Base-by-base conservation (phyloP, 2,888 invertebrate genomes). In the Nasonovia ribisnigri region DNA sequence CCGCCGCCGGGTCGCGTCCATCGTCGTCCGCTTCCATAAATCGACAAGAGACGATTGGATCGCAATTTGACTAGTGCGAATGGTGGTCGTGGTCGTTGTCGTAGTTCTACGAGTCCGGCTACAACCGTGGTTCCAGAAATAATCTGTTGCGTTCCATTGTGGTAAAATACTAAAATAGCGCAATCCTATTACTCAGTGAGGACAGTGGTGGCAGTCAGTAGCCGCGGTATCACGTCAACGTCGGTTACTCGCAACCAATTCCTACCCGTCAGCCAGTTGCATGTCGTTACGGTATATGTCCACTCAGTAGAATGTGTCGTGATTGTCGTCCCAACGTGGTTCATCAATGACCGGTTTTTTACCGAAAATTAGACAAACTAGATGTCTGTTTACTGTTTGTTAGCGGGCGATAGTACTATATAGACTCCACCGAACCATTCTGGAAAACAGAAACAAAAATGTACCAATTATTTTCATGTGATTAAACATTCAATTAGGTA, bases 121-220 rank as follows among this genome's bases (percentile, higher is more conserved):
- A 89, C 77, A 46, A 92, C 84, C 89, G 92, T 57, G 88, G 57
- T 36, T 57, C 43, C 48, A 16, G 86, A 20, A 77, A 77, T 43
- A 51, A 67, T 93, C 93, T 93, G 86, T 93, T 93, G 13, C 93
- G 93, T 93, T 93, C 93, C 93, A 93, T 93, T n/a, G 88, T 46
- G 77, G 42, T 77, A 6, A 42, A 67, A 42, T 87, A 46, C 36
- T 77, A 77, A 36, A 77, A 77, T 42, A 20, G 77, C 6, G 20
- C 43, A 46, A n/a, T 54, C 60, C 46, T 6, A 36, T 36, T 77
- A 57, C 86, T 26, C 42, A 51, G 10, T 91, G 43, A 8, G 3
- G 46, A 48, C 42, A 42, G 13, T 48, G 24, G 8, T 46, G 26
- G 57, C 24, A 26, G 48, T 43, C 57, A 20, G 54, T 51, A 26